Conservation (phyloP, 2,888 invertebrate species). For the Reticulitermes lucifugus region DNA sequence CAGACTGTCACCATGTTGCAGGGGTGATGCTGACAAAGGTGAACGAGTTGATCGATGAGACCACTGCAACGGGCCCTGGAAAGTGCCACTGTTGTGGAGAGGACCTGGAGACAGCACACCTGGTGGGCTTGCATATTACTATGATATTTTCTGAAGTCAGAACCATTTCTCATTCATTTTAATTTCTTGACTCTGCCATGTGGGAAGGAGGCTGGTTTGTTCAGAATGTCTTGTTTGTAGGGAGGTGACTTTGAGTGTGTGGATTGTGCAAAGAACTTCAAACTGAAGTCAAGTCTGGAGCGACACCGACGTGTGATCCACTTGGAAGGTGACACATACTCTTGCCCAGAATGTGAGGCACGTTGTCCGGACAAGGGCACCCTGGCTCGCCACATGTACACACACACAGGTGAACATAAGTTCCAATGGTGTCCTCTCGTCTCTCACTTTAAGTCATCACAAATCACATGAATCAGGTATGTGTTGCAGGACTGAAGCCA, state of each 20-base stretch:
- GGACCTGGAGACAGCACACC: conserved; percentile 68
- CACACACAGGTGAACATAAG: conserved; percentile 67
- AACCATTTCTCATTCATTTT: too few relatives aligned
- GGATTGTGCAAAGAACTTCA: conserved; percentile 79
- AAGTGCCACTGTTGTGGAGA: conserved; percentile 72
- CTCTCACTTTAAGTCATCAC: background rate
- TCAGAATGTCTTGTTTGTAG: conserved; percentile 56
- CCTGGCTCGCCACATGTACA: conserved; percentile 75
- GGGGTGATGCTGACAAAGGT: conserved; percentile 54
- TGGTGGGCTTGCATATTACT: conserved; percentile 58
- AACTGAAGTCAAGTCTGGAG: conserved; percentile 73
- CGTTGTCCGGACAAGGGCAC: conserved; percentile 73
- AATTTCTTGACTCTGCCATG: too few relatives aligned
- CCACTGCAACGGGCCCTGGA: conserved; percentile 55
- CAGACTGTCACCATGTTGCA: conserved; percentile 17
- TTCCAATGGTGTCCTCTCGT: background rate
- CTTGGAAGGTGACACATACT: conserved; percentile 71
- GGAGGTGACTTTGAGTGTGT: conserved; percentile 68
- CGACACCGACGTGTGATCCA: conserved; percentile 79
- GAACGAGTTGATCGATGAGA: conserved; percentile 54
- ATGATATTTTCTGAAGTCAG: too few relatives aligned
- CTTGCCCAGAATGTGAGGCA: conserved; percentile 76
- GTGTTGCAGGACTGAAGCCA: conserved; percentile 62
- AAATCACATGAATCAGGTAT: background rate
- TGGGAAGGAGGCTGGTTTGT: too few relatives aligned